Base-by-base conservation (phyloP, 2,888 invertebrate genomes). In the Drosophila tanythrix region DNA sequence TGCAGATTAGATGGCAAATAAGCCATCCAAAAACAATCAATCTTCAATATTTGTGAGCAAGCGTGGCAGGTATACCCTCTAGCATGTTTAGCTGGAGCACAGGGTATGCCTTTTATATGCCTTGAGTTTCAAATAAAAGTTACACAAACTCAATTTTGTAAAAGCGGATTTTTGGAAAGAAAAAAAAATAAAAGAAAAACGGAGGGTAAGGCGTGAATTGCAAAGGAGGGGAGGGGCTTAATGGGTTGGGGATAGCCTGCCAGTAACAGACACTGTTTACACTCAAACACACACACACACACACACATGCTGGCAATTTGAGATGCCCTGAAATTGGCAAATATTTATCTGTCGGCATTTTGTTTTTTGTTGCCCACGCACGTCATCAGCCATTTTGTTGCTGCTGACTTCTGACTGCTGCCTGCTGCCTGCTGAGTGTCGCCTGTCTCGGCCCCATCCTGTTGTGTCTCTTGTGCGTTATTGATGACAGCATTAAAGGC, bases 121-220 rank as follows among this genome's bases (percentile, higher is more conserved):
- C 33, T 27, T 59, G 71, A 33, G 56, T 7, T 52, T 33, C 43
- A 56, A 57, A 60, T 64, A 72, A 83, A 82, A 84, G 85, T 82
- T 79, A 72, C 82, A 72, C 61, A 84, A 82, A 82, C 82, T 84
- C 82, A 82, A 82, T 82, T 84, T 75, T 66, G 48, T 70, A 53
- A 79, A 72, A 64, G 75, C 65, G 38, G 55, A 60, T 55, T 43
- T 63, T 48, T 46, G 31, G 11, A 40, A 43, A 8, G 18, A n/a
- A 51, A 29, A 29, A 21, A 29, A 51, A 29, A 29, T n/a, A 25
- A 6, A 27, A 11, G n/a, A 27, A 11, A 27, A 27, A 27, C 5
- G 4, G 10, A 1, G 6, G 11, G 10, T 11, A n/a, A 51, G 15
- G 21, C 46, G 29, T 27, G n/a, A 7, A n/a, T 57, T 29, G 15